Percentiles rank a stretch among this genome's conserved stretches.
Evolutionary conservation across 2,888 invertebrate species (phyloP).

Genomic region (Oxystoma pomonae): DNA sequence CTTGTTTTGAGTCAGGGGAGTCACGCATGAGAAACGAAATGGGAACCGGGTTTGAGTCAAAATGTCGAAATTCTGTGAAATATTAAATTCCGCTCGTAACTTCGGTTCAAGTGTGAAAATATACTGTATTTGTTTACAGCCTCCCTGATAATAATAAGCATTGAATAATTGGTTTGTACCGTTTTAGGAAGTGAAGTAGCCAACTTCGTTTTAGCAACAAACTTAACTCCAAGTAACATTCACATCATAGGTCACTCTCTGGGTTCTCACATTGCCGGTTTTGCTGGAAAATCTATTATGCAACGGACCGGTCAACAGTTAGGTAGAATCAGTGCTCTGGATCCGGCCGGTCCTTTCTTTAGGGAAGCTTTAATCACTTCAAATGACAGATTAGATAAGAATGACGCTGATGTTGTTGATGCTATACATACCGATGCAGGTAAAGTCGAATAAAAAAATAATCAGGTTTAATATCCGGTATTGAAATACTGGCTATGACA

Average conservation of each 20-base stretch:
- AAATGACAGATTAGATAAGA: conserved; percentile 51
- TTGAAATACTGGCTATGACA: too few species aligned
- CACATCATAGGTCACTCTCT: conserved; percentile 43
- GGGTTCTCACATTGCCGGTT: conserved; percentile 40
- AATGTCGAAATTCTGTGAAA: too few species aligned
- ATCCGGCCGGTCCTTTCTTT: conserved; percentile 51
- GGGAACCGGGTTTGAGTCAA: too few species aligned
- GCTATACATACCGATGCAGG: conserved; percentile 58
- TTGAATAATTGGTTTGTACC: too few species aligned
- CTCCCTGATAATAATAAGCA: too few species aligned
- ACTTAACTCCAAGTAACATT: conserved; percentile 27
- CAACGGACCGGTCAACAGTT: conserved; percentile 33
- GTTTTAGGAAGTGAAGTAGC: conserved; percentile 32
- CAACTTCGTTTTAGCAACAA: conserved; percentile 29
- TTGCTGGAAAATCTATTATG: conserved; percentile 34
- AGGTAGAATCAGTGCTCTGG: conserved; percentile 50
- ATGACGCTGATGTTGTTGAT: conserved; percentile 57
- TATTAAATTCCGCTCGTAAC: too few species aligned
- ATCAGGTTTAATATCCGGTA: too few species aligned
- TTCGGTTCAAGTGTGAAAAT: too few species aligned
- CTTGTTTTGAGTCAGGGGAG: too few species aligned
- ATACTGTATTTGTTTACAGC: too few species aligned
- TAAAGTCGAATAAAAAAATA: too few species aligned
- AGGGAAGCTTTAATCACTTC: conserved; percentile 38
- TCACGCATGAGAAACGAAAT: too few species aligned